Conservation (phyloP, 2,888 invertebrate species). For the Calameuta filiformis region DNA sequence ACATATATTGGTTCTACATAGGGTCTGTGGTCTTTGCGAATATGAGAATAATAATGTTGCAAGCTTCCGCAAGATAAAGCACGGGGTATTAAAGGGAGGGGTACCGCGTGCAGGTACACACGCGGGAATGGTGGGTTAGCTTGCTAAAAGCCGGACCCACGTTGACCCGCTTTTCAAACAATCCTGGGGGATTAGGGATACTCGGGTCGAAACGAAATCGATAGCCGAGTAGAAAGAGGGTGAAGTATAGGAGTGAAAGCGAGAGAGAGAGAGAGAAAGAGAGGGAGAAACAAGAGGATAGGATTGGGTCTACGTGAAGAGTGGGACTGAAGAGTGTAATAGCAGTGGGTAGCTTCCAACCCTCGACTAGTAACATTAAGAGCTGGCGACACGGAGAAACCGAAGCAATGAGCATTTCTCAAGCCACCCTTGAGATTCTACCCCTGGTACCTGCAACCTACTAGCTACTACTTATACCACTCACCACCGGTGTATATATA, state of each 20-base stretch:
- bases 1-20: too few species aligned
- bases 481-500: background rate
- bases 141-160: background rate
- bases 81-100: too few species aligned
- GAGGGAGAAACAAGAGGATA: conserved; percentile 1
- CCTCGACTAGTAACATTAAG: too few species aligned
- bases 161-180: conserved; percentile 1
- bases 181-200: background rate
- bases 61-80: too few species aligned
- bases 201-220: background rate
- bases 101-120: too few species aligned
- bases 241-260: background rate
- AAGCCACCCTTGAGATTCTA: background rate
- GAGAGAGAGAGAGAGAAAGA: conserved; percentile 8
- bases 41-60: too few species aligned
- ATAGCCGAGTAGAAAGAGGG: background rate
- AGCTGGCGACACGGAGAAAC: background rate
- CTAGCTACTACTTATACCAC: background rate
- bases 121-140: background rate
- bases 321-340: too few species aligned
- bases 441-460: background rate
- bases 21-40: too few species aligned
- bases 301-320: too few species aligned
- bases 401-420: conserved; percentile 5
- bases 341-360: too few species aligned